phyloP scores from a whole-genome alignment of 1,140 invertebrate species.

The Platorchestia sp. region DNA sequence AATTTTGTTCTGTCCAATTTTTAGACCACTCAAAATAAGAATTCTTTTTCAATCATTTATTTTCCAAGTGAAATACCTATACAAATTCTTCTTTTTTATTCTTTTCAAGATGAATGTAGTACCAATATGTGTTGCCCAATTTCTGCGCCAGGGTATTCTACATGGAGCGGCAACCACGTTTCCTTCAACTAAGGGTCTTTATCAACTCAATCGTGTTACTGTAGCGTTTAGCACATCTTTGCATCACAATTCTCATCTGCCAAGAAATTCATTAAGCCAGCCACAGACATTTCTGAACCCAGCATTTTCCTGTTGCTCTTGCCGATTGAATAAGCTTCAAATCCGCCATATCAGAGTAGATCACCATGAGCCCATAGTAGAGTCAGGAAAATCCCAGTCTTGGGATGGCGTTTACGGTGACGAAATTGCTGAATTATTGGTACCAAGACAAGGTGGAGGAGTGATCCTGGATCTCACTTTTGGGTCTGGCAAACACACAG shows the following conservation, averaged over 20 bases:
- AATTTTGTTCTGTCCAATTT: no score
- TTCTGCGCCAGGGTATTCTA: background rate
- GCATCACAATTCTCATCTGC: background rate
- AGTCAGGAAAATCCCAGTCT: background rate
- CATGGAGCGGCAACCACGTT: background rate
- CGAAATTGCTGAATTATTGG: background rate
- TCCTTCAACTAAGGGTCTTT: background rate
- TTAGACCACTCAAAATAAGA: background rate
- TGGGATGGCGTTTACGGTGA: conserved; percentile 34
- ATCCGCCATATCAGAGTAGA: background rate
- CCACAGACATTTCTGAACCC: background rate
- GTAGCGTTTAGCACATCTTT: background rate
- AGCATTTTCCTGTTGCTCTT: background rate
- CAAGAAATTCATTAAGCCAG: background rate
- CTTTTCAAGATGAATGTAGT: background rate
- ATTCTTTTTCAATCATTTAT: background rate
- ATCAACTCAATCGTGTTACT: background rate
- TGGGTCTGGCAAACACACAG: conserved; percentile 56
- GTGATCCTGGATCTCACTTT: conserved; percentile 55
- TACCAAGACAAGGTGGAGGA: conserved; percentile 44
- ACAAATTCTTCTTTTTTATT: background rate
- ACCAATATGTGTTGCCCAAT: background rate
- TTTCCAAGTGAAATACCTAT: background rate
- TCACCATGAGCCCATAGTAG: background rate
- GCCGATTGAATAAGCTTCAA: background rate